Percentiles rank a stretch among this genome's conserved stretches.
phyloP scores from a whole-genome alignment of 2,113 vertebrate species.

The Hemiscyllium ocellatum region DNA sequence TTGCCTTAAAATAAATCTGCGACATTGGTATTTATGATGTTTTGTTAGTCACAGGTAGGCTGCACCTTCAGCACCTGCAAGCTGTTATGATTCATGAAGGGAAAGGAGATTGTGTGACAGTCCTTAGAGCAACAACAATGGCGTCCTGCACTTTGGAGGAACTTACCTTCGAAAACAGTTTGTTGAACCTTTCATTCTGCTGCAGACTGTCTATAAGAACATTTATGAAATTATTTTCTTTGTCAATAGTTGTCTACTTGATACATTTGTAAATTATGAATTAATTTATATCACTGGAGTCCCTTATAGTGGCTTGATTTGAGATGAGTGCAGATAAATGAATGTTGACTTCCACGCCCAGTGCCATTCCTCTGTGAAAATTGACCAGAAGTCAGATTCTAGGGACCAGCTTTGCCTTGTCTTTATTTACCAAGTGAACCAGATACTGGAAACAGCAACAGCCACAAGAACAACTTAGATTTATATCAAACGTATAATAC shows the following conservation, averaged over 20 bases:
- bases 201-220: not conserved
- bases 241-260: not conserved
- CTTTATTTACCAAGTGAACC: not conserved
- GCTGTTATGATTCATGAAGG: not conserved
- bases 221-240: not conserved
- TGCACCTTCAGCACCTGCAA: not conserved
- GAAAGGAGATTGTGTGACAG: not conserved
- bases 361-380: not conserved
- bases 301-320: not conserved
- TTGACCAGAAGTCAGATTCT: not conserved
- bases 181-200: not conserved
- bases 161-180: not conserved
- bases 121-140: not conserved
- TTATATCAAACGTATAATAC: not conserved
- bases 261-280: not conserved
- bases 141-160: not conserved
- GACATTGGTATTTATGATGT: not conserved
- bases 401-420: not conserved
- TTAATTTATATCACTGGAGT: not conserved
- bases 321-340: not conserved
- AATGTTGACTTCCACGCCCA: not conserved
- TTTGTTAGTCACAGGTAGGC: not conserved
- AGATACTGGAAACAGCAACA: not conserved
- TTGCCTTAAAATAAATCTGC: not conserved
- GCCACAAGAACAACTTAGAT: not conserved